Conservation (phyloP, 2,888 invertebrate species). For the Melikaiella ostensackeni region DNA sequence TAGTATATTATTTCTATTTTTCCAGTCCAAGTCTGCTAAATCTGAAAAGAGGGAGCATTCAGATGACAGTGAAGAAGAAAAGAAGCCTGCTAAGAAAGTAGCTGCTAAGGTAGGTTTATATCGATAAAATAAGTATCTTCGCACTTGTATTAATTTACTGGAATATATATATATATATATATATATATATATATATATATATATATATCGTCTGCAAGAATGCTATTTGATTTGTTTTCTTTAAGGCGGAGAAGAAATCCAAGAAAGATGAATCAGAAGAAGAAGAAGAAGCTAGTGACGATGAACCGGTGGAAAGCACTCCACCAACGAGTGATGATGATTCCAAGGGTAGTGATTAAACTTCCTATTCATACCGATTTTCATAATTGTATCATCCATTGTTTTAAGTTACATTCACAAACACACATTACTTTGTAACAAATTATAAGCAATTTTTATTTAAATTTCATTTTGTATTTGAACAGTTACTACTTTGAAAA, state of each 20-base stretch:
- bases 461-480: not conserved
- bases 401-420: slow-evolving; percentile 1
- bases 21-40: slow-evolving; percentile 20
- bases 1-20: not conserved
- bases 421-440: not conserved
- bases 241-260: slow-evolving; percentile 17
- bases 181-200: no score
- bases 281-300: slow-evolving; percentile 83
- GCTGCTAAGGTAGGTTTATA: slow-evolving; percentile 33
- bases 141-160: not conserved
- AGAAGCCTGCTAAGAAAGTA: slow-evolving; percentile 47
- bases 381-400: not conserved
- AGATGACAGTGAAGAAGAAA: slow-evolving; percentile 50
- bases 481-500: not conserved
- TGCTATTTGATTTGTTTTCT: slow-evolving; percentile 12
- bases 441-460: not conserved
- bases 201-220: no score
- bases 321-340: slow-evolving; percentile 29
- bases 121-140: not conserved
- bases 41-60: slow-evolving; percentile 42
- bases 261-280: slow-evolving; percentile 80
- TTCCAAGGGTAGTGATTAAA: slow-evolving; percentile 33
- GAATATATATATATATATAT: no score
- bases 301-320: slow-evolving; percentile 79
- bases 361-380: not conserved